Evolutionary conservation across 2,113 vertebrate species (phyloP), one percentile per base, ranked within the genome.

Genomic region (Eira barbara): DNA sequence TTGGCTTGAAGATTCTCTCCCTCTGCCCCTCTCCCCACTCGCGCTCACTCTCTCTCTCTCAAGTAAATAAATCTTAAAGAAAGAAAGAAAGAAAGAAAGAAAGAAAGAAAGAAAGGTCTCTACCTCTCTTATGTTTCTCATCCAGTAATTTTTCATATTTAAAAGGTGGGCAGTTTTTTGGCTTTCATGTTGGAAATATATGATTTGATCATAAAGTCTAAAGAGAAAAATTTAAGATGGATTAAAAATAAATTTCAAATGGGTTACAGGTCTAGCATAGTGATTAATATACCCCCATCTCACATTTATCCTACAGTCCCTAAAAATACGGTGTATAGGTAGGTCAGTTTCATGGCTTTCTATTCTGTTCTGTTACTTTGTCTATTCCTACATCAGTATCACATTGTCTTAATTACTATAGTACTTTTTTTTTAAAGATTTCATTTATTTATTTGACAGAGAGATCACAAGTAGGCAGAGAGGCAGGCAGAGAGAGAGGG

Each of bases 161-260:
- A 82, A 55, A 55, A 55, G 55, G 15, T 45, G 21, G 5, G 76
- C 2, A 9, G 15, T 45, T 47, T 29, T 42, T 89, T 65, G 49
- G 27, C 67, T 92, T 92, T 84, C 34, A 49, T 31, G 18, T 94
- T 25, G 42, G 86, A 97, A 96, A 49, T 55, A 87, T 42, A n/a
- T 42, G 71, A 91, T 73, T 89, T 74, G 21, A 92, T n/a, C 17
- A 86, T 80, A 73, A 91, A 93, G 31, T 67, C 39, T 69, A 67
- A 78, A 87, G 55, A 87, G 82, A 79, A 89, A 93, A 94, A 63
- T 36, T 82, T 87, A 47, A 80, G 45, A 57, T 85, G 73, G 36
- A 76, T 97, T 95, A 89, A 89, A 96, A 94, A 45, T 80, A 95
- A 81, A 73, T 89, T 97, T 86, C 34, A 89, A 36, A n/a, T 88